Base-by-base conservation (phyloP, 2,113 vertebrate genomes). In the Petroica traversi region DNA sequence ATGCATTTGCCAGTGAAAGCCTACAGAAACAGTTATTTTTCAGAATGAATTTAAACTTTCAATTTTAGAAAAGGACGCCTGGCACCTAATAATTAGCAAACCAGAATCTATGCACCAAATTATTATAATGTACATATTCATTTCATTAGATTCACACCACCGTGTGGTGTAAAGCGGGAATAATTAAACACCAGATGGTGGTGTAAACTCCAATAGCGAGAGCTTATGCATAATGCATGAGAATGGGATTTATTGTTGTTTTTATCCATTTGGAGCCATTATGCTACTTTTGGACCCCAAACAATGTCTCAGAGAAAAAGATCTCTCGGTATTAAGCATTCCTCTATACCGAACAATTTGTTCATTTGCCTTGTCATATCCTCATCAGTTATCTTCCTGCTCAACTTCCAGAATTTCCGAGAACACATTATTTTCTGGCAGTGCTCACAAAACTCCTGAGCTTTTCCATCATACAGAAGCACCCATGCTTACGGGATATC, bases 131-230 rank as follows among this genome's bases (percentile, higher is more conserved):
- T 96, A 95, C 95, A 96, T 92, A 97, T 96, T 97, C 96, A 92
- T 97, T 97, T 93, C 94, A 96, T 98, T 97, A 98, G 97, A 97
- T 98, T 97, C 95, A 88, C 85, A 98, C 91, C 96, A 98, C 96
- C 91, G 64, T 97, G 97, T 98, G 98, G 97, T 96, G 68, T 97
- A 97, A 98, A 96, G 97, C 2, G 19, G 98, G 97, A 97, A 98
- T 98, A 98, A 98, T 98, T 98, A 98, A 98, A 97, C 95, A 98
- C 96, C 98, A 98, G 97, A 98, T 98, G 98, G 98, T 98, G 95
- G 96, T 97, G 96, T 93, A 97, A 97, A 96, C 95, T 98, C 97
- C 93, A 97, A 98, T 96, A 97, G 97, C 3, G 61, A 97, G 84
- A 95, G 61, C 46, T 92, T 83, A 97, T 98, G 92, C 96, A 98